These are phyloP conservation scores for Mesochorus sp. DNA, from an alignment of 2,888 invertebrate species.

Conservation along the genomic window DNA sequence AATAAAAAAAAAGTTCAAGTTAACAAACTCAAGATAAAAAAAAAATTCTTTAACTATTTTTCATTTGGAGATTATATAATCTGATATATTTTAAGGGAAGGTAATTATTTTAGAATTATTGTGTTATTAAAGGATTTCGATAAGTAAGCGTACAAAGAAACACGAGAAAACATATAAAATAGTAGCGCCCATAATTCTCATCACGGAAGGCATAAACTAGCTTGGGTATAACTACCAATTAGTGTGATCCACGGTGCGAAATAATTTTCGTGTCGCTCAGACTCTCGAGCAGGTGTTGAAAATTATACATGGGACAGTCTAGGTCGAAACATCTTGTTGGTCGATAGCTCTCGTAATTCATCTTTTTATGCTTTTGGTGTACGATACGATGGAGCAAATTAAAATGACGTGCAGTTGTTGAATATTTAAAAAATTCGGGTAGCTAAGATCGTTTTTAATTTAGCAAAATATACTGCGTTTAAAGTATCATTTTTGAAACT, in stretches of 20 bases:
- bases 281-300: neutral
- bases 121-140: neutral
- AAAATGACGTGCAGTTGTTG: no score
- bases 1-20: no score
- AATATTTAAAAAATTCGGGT: no score
- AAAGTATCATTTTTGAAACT: neutral
- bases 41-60: no score
- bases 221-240: slow-evolving; percentile 38
- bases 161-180: neutral
- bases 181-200: neutral
- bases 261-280: slow-evolving; percentile 29
- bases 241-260: slow-evolving; percentile 25
- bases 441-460: no score
- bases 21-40: no score
- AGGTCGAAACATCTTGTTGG: neutral
- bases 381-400: no score
- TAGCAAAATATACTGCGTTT: no score
- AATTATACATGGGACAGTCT: neutral
- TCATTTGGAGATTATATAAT: no score
- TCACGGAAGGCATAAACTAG: slow-evolving; percentile 2
- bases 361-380: no score
- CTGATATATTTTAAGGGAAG: no score
- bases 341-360: neutral
- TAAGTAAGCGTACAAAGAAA: neutral
- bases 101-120: no score